These are phyloP conservation scores for Halocynthia aurantium DNA, from an alignment of 23 tunicate species.

Conservation along the genomic window DNA sequence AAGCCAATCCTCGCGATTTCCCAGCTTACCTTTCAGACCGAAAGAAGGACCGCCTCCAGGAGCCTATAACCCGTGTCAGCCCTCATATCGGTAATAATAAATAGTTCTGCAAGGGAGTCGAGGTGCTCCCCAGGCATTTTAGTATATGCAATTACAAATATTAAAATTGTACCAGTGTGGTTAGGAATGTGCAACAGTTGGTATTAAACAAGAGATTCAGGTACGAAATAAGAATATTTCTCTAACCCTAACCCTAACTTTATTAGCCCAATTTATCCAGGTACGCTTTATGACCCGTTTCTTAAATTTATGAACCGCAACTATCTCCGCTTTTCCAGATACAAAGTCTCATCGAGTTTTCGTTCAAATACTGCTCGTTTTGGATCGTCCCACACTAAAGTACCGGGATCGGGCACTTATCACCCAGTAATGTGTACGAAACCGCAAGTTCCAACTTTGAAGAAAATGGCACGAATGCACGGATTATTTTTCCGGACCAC, in stretches of 20 bases:
- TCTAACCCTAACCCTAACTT: too few relatives aligned
- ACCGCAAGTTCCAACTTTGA: conserved; percentile 9
- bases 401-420: conserved; percentile 74
- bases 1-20: conserved; percentile 63
- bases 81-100: conserved; percentile 13
- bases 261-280: too few relatives aligned
- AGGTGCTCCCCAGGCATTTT: too few relatives aligned
- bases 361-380: conserved; percentile 51
- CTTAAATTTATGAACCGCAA: too few relatives aligned
- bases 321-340: background rate
- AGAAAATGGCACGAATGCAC: conserved; percentile 41
- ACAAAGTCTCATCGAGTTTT: conserved; percentile 59
- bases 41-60: conserved; percentile 80
- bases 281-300: too few relatives aligned
- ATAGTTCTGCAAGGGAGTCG: background rate
- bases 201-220: too few relatives aligned
- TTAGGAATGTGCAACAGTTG: too few relatives aligned
- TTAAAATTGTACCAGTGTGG: too few relatives aligned
- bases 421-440: conserved; percentile 22
- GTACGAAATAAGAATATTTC: too few relatives aligned
- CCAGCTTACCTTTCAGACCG: conserved; percentile 24
- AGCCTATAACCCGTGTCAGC: conserved; percentile 41
- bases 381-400: conserved; percentile 37
- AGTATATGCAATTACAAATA: too few relatives aligned
- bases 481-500: conserved; percentile 42